phyloP scores from a whole-genome alignment of 1,140 invertebrate genomes.

The Zophobas atratus region DNA sequence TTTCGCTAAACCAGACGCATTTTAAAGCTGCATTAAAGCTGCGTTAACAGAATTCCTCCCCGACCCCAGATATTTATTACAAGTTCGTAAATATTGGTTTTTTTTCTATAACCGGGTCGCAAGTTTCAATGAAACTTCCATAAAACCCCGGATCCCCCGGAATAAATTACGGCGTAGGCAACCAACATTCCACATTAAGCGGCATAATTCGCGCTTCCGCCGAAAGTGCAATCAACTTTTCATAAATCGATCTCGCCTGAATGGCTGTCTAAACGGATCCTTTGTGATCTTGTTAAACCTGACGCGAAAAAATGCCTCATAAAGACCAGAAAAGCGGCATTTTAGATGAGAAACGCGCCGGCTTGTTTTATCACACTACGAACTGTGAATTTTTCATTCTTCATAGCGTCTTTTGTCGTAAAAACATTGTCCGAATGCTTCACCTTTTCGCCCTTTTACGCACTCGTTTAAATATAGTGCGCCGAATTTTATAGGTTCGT shows the following conservation, averaged over 20 bases:
- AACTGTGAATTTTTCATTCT: slow-evolving; percentile 12
- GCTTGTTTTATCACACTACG: background rate
- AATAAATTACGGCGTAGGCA: background rate
- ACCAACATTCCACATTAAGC: background rate
- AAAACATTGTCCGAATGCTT: background rate
- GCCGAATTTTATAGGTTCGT: background rate
- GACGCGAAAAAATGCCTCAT: background rate
- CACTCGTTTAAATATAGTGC: background rate
- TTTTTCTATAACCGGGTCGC: background rate
- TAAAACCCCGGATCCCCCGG: background rate
- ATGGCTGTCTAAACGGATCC: background rate
- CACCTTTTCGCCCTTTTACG: background rate
- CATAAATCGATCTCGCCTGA: background rate
- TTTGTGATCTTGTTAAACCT: background rate
- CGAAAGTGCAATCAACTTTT: background rate
- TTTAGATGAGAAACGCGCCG: slow-evolving; percentile 10
- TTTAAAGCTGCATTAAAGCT: background rate
- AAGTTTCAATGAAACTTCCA: background rate
- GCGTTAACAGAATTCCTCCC: background rate
- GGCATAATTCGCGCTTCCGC: background rate
- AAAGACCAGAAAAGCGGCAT: background rate
- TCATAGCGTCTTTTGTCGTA: background rate
- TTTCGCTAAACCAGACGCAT: too few relatives aligned
- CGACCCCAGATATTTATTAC: background rate
- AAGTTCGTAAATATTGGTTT: background rate